Conservation (phyloP, 35 echinoderm and acorn worm genomes). For the Holothuria glaberrima region DNA sequence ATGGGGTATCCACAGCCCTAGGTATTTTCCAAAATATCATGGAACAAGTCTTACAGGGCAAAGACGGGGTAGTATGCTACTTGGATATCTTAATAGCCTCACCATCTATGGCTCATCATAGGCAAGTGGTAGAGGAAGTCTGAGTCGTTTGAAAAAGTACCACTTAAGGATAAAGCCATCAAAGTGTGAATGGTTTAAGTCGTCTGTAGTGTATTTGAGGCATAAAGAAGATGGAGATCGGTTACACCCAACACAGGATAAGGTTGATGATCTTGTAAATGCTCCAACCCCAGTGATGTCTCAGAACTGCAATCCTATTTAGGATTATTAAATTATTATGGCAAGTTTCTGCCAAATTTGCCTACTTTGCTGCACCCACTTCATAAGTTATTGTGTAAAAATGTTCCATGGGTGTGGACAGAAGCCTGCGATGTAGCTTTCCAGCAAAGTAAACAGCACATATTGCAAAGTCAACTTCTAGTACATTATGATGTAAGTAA, state of each 20-base stretch:
- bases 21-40: constrained; percentile 60
- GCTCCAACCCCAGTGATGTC: constrained; percentile 57
- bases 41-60: constrained; percentile 31
- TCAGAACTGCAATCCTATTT: constrained; percentile 61
- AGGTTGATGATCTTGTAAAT: constrained; percentile 57
- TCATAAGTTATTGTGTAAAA: constrained; percentile 54
- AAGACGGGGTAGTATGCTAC: constrained; percentile 18
- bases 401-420: constrained; percentile 63
- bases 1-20: constrained; percentile 58
- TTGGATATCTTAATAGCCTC: background rate
- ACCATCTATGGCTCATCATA: constrained; percentile 13
- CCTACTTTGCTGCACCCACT: constrained; percentile 55
- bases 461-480: constrained; percentile 40
- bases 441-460: constrained; percentile 35
- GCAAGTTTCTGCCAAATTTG: constrained; percentile 57
- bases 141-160: constrained; percentile 29
- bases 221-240: constrained; percentile 56
- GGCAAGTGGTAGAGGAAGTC: background rate
- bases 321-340: constrained; percentile 73
- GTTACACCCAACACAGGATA: constrained; percentile 49
- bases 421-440: constrained; percentile 57
- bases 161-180: constrained; percentile 21
- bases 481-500: constrained; percentile 68
- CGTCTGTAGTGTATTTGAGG: constrained; percentile 61
- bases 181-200: constrained; percentile 66